Evolutionary conservation across 2,113 vertebrate genomes (phyloP).

Genomic region (Cathartes aura): DNA sequence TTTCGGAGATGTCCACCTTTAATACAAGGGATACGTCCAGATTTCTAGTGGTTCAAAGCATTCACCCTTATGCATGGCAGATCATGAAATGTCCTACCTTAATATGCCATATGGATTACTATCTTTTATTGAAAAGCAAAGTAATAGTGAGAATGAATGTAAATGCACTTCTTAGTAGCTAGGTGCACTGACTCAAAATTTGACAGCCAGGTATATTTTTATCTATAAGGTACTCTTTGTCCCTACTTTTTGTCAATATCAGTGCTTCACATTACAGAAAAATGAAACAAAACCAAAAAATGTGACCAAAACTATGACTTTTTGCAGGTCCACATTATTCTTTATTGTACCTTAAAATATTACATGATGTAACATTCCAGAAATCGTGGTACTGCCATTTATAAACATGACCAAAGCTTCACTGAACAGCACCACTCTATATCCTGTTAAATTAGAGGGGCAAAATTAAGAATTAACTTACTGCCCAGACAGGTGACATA

Average conservation of each 20-base stretch:
- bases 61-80: background rate
- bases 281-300: background rate
- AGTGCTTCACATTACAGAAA: background rate
- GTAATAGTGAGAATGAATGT: background rate
- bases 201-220: background rate
- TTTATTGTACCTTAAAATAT: background rate
- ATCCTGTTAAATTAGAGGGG: background rate
- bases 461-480: conserved; percentile 78
- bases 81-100: background rate
- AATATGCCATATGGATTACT: background rate
- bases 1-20: background rate
- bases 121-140: background rate
- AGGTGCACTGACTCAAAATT: background rate
- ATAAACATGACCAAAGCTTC: background rate
- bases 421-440: background rate
- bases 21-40: background rate
- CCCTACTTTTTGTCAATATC: background rate
- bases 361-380: background rate
- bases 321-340: background rate
- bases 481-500: conserved; percentile 93
- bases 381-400: background rate
- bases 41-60: background rate
- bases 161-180: background rate
- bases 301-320: fast-evolving
- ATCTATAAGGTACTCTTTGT: background rate